Percentiles rank a stretch among this genome's conserved stretches.
Evolutionary conservation across 1,140 invertebrate species (phyloP).

Genomic region (Trissolcus basalis): DNA sequence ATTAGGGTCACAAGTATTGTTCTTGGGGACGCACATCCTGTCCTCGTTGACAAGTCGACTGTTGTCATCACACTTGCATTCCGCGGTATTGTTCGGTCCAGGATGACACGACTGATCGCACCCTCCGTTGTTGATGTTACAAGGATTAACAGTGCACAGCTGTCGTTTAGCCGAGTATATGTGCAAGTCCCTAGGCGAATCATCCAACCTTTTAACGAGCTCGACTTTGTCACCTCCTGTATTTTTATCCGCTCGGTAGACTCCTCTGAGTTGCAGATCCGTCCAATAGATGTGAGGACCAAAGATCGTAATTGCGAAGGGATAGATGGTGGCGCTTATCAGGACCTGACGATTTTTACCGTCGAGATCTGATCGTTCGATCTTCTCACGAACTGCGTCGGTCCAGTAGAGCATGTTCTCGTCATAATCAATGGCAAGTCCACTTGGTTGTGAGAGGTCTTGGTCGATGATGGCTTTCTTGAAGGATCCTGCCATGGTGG

Average conservation of each 20-base stretch:
- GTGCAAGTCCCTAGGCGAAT: conserved; percentile 93
- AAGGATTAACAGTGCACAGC: conserved; percentile 89
- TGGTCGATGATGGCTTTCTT: conserved; percentile 92
- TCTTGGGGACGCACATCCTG: conserved; percentile 91
- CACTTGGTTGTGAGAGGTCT: conserved; percentile 95
- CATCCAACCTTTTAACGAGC: conserved; percentile 93
- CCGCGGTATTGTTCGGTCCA: conserved; percentile 86
- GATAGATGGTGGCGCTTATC: conserved; percentile 94
- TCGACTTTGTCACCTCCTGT: conserved; percentile 96
- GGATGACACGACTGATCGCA: conserved; percentile 97
- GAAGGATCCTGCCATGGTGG: conserved; percentile 97
- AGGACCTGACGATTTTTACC: conserved; percentile 87
- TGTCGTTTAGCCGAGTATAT: conserved; percentile 89
- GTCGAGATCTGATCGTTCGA: conserved; percentile 93
- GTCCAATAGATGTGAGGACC: conserved; percentile 98
- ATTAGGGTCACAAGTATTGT: conserved; percentile 89
- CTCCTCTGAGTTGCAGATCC: conserved; percentile 93
- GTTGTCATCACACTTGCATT: conserved; percentile 91
- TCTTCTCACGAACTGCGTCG: conserved; percentile 97
- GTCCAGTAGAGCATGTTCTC: conserved; percentile 98
- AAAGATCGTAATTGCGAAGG: conserved; percentile 95
- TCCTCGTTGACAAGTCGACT: conserved; percentile 94
- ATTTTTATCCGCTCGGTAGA: conserved; percentile 97
- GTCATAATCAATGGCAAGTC: conserved; percentile 96
- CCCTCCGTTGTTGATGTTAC: conserved; percentile 94